Conservation (phyloP, 2,888 invertebrate genomes). For the Pherbina coryleti region DNA sequence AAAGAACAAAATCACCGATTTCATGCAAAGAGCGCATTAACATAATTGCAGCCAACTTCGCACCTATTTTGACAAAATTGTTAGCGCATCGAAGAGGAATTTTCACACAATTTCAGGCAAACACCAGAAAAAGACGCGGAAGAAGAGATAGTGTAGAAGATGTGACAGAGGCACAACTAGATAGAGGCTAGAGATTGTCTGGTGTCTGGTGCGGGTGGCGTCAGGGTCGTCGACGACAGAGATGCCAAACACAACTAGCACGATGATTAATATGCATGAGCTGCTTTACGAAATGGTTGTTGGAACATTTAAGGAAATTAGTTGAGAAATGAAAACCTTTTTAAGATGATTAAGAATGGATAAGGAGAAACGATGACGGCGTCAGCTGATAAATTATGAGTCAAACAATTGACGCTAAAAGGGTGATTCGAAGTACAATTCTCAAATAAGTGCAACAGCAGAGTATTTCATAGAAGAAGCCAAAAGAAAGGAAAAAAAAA, state of each 20-base stretch:
- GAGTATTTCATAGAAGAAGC: background rate
- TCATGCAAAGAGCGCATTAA: conserved; percentile 34
- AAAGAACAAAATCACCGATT: too few species aligned
- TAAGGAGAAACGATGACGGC: background rate
- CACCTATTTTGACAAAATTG: conserved; percentile 24
- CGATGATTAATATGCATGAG: conserved; percentile 27
- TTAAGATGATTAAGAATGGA: conserved; percentile 24
- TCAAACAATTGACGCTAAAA: background rate
- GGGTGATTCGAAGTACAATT: background rate
- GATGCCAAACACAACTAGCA: background rate
- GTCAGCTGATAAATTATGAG: background rate
- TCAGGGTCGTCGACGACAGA: background rate
- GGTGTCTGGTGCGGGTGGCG: background rate
- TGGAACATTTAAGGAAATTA: conserved; percentile 28
- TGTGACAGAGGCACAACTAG: background rate
- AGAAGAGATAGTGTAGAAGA: background rate
- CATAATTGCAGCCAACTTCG: conserved; percentile 45
- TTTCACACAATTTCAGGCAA: background rate
- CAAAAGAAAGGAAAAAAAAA: background rate
- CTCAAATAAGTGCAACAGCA: background rate
- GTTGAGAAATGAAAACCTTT: conserved; percentile 14
- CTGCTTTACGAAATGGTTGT: background rate
- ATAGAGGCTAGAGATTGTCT: background rate
- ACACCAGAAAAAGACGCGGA: background rate
- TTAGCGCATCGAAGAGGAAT: conserved; percentile 14